Conservation (phyloP, 2,113 vertebrate species). For the Terrapene triunguis region DNA sequence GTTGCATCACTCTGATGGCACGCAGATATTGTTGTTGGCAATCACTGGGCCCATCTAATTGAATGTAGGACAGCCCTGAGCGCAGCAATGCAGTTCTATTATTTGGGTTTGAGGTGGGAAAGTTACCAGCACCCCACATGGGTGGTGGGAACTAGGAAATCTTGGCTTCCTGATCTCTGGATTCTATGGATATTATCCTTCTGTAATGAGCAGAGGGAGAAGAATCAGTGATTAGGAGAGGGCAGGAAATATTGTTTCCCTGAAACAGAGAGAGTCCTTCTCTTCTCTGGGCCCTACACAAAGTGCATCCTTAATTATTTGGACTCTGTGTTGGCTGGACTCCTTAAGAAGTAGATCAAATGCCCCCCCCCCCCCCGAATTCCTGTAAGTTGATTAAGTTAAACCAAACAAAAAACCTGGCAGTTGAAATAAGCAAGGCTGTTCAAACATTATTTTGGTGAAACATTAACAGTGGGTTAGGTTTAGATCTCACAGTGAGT, state of each 20-base stretch:
- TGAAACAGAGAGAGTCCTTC: neutral
- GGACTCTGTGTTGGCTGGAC: neutral
- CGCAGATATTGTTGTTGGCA: neutral
- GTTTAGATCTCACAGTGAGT: neutral
- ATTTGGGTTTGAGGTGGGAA: neutral
- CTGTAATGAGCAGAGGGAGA: neutral
- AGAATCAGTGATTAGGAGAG: neutral
- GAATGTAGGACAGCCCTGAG: neutral
- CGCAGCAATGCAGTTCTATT: neutral
- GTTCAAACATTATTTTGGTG: neutral
- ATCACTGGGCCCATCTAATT: accelerated
- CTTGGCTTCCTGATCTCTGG: neutral
- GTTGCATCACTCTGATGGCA: neutral
- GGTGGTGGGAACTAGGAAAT: accelerated
- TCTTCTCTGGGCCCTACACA: neutral
- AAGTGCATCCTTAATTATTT: accelerated
- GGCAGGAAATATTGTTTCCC: neutral
- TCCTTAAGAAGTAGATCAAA: accelerated
- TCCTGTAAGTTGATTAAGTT: neutral
- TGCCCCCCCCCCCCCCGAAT: neutral
- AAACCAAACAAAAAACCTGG: neutral
- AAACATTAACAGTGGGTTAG: neutral
- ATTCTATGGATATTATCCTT: neutral
- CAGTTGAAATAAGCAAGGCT: neutral
- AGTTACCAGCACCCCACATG: neutral